Base-by-base conservation (phyloP, 2,113 vertebrate genomes). In the Phasianus colchicus region DNA sequence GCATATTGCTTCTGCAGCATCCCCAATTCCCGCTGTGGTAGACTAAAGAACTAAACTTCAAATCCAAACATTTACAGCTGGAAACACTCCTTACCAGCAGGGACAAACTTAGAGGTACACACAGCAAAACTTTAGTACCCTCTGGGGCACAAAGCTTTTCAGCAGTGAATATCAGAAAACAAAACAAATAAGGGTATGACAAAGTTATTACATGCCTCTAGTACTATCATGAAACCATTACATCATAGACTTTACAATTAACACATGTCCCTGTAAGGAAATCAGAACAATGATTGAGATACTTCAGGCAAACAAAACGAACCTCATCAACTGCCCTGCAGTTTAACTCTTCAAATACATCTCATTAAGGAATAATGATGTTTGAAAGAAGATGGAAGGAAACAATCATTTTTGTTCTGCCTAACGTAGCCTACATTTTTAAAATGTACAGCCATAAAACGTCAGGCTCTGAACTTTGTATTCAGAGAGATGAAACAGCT, bases 361-460 rank as follows among this genome's bases (percentile, higher is more conserved):
- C 87, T 91, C 75, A 86, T 86, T 93, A 61, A 75, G 63, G 82
- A 92, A 77, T 54, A 91, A 83, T 18, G 57, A 91, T 88, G 86
- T 89, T 43, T 83, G 66, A 80, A 83, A 87, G 89, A 91, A 92
- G 55, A 86, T 90, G 47, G 42, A 93, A 95, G 83, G 69, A 92
- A 94, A 91, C 67, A 64, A 79, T 72, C 29, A n/a, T 45, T 72
- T 86, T 85, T 94, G 52, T 91, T 95, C 69, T 81, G 85, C 67
- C 89, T 89, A 91, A 54, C 47, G 22, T 86, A 83, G 89, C 88
- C 90, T 91, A 94, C 75, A 93, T 94, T 96, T 96, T 96, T 78
- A 83, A 95, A 92, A 96, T 88, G 93, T 78, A 86, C 67, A 90
- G 70, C 70, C 50, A 17, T 64, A 63, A 66, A 47, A 71, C 1